These are phyloP conservation scores for Rhodophaea formosa DNA, from an alignment of 2,888 invertebrate genomes.

Conservation along the genomic window DNA sequence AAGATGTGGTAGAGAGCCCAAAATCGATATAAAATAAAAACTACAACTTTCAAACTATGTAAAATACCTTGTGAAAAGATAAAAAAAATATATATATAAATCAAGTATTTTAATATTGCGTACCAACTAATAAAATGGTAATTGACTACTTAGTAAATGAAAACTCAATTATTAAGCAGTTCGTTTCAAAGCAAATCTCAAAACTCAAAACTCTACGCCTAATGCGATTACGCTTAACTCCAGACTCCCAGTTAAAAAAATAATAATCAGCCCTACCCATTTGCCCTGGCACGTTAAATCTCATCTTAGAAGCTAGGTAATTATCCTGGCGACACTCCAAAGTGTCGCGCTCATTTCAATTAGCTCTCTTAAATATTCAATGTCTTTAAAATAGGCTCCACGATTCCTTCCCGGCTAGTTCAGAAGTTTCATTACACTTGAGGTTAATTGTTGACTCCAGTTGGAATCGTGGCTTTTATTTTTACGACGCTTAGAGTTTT, in stretches of 20 bases:
- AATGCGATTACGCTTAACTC: slow-evolving; percentile 33
- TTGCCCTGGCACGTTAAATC: slow-evolving; percentile 76
- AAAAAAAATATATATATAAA: no score
- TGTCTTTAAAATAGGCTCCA: slow-evolving; percentile 80
- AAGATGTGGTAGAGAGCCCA: no score
- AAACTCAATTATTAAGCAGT: no score
- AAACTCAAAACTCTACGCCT: slow-evolving; percentile 17
- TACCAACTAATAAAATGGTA: no score
- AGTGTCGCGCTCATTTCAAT: slow-evolving; percentile 81
- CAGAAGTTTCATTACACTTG: slow-evolving; percentile 71
- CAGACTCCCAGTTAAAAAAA: slow-evolving; percentile 41
- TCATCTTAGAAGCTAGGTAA: slow-evolving; percentile 77
- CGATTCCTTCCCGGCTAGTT: slow-evolving; percentile 65
- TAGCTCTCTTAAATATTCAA: slow-evolving; percentile 81
- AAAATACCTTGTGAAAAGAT: no score
- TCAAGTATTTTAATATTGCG: no score
- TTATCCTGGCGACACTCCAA: slow-evolving; percentile 80
- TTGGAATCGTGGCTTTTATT: slow-evolving; percentile 61
- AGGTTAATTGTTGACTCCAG: slow-evolving; percentile 75
- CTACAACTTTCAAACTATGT: no score
- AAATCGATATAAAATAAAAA: no score
- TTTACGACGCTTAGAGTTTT: slow-evolving; percentile 63
- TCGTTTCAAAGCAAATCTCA: background rate
- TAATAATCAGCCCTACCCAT: slow-evolving; percentile 56
- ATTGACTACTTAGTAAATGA: no score